Conservation (phyloP, 2,888 invertebrate species). For the Meliscaeva auricollis region DNA sequence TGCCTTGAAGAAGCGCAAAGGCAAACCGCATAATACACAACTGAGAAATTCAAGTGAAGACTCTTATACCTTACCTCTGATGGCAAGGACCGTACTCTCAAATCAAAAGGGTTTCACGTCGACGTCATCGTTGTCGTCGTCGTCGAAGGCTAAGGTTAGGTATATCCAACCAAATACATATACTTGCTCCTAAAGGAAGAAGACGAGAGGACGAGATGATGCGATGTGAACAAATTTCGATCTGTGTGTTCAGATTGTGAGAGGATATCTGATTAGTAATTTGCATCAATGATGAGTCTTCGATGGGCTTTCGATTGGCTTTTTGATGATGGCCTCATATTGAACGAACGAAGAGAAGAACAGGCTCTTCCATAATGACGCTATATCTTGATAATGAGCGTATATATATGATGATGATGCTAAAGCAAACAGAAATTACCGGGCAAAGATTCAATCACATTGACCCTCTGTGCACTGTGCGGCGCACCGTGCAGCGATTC, state of each 20-base stretch:
- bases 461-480: constrained; percentile 22
- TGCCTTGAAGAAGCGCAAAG: constrained; percentile 17
- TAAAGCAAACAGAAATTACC: constrained; percentile 63
- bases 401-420: constrained; percentile 24
- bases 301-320: constrained; percentile 54
- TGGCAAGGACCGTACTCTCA: constrained; percentile 24
- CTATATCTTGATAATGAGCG: constrained; percentile 45
- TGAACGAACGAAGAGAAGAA: no score
- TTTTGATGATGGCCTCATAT: constrained; percentile 16
- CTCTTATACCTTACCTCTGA: constrained; percentile 4
- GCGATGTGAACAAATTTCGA: constrained; percentile 39
- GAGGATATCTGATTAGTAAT: constrained; percentile 67
- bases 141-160: constrained; percentile 17
- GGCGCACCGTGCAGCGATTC: no score
- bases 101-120: constrained; percentile 47
- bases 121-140: no score
- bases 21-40: not conserved
- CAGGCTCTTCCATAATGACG: constrained; percentile 30
- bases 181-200: not conserved
- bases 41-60: constrained; percentile 12
- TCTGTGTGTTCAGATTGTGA: constrained; percentile 22
- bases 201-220: not conserved
- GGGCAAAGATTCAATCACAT: constrained; percentile 40
- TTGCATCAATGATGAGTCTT: constrained; percentile 67
- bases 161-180: constrained; percentile 20